Base-by-base conservation (phyloP, 2,113 vertebrate species). In the Mungos mungo region DNA sequence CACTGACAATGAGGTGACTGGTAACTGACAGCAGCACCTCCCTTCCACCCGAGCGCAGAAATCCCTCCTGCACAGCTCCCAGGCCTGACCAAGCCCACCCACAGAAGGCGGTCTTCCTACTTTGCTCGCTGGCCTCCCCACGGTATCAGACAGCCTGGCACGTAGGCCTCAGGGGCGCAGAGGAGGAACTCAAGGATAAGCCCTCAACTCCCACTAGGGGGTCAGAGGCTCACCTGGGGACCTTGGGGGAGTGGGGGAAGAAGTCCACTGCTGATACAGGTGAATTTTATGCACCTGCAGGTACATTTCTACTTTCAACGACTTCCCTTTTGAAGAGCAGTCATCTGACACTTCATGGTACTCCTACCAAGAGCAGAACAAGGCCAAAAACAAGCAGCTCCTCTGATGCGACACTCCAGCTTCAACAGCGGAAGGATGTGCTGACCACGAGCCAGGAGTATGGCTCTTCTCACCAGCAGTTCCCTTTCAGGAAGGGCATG, bases 231-330 rank as follows among this genome's bases (percentile, higher is more conserved):
- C 10, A 25, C 5, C 2, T 31, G 33, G 19, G 16, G 7, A 25
- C 11, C 2, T 7, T 1, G 10, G 16, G 1, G 10, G 16, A 4
- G 54, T 13, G 47, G 16, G n/a, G 5, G 7, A 3, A 21, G 4
- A n/a, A 8, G 27, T 41, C 13, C 15, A 18, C 4, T 10, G 18
- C 7, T 5, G 83, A 45, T 3, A 31, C 14, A 31, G 74, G 74
- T 68, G 8, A 90, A 35, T 60, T 21, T 45, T 18, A 25, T 2
- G 16, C 12, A 77, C 16, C 25, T 31, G 29, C 29, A 52, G 10
- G 38, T 11, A 25, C 31, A 72, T 84, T 38, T 77, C 57, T 77
- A 41, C 25, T 74, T 83, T 74, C 71, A 68, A 47, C 21, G 5
- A n/a, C 16, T 54, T 86, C 29, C 29, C 63, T 47, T 50, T 29